Evolutionary conservation across 2,113 vertebrate genomes (phyloP).

Genomic region (Spilogale gracilis): DNA sequence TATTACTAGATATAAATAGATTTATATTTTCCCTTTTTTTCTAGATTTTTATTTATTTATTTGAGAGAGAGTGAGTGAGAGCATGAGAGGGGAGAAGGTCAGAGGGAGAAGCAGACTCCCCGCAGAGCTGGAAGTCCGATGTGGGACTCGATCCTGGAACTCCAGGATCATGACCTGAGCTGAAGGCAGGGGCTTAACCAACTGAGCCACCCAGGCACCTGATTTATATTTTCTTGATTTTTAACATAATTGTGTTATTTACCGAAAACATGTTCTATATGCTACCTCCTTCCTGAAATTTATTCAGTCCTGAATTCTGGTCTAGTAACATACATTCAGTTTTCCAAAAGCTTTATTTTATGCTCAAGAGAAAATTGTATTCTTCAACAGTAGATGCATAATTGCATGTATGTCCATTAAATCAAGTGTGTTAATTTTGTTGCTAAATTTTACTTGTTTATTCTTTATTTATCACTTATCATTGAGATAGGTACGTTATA

Average conservation of each 20-base stretch:
- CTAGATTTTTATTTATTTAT: neutral
- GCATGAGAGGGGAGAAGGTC: too few species aligned
- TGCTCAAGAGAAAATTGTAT: neutral
- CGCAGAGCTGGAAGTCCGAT: too few species aligned
- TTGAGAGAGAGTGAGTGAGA: too few species aligned
- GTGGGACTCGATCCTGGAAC: too few species aligned
- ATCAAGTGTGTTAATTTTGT: neutral
- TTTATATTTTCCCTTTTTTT: neutral
- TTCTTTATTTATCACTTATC: neutral
- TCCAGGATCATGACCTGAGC: too few species aligned
- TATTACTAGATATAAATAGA: neutral
- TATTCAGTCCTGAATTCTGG: neutral
- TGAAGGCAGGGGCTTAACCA: too few species aligned
- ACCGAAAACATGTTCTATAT: neutral
- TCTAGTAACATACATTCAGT: neutral
- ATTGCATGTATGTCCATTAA: neutral
- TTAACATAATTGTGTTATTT: neutral
- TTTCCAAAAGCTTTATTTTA: neutral
- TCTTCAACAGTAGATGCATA: neutral
- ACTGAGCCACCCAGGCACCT: too few species aligned
- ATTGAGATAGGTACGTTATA: neutral
- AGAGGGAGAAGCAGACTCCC: too few species aligned
- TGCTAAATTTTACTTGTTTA: neutral
- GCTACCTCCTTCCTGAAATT: slow-evolving; percentile 18
- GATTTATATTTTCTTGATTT: neutral